Conservation (phyloP, 2,113 vertebrate genomes). For the Shinisaurus crocodilurus region DNA sequence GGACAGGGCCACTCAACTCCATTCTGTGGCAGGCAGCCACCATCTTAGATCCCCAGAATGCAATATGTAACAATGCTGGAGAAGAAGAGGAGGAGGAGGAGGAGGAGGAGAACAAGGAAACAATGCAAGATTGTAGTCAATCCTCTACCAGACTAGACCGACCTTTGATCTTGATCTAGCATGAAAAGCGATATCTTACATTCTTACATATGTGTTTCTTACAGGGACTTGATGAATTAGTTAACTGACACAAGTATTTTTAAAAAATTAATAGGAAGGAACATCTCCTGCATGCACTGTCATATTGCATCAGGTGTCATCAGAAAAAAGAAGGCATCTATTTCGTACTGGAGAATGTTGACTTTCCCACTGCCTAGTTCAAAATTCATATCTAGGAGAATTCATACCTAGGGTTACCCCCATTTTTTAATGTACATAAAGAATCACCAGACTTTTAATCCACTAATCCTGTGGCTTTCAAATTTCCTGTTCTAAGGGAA, state of each 20-base stretch:
- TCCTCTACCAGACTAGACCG: background rate
- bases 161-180: background rate
- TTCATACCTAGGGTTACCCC: background rate
- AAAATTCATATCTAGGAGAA: background rate
- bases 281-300: slow-evolving; percentile 37
- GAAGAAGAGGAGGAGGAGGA: background rate
- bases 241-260: slow-evolving; percentile 38
- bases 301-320: slow-evolving; percentile 24
- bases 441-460: background rate
- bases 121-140: background rate
- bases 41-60: background rate
- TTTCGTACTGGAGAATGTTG: background rate
- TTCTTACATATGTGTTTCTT: slow-evolving; percentile 36
- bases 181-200: background rate
- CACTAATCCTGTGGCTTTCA: background rate
- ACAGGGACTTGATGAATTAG: slow-evolving; percentile 46
- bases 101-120: background rate
- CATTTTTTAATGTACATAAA: background rate
- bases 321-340: background rate
- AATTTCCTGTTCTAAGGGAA: background rate
- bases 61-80: background rate
- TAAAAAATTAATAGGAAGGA: slow-evolving; percentile 46
- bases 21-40: background rate
- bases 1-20: background rate
- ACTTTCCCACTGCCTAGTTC: background rate